These are phyloP conservation scores for Acronicta leporina DNA, from an alignment of 2,888 invertebrate species.

Conservation along the genomic window DNA sequence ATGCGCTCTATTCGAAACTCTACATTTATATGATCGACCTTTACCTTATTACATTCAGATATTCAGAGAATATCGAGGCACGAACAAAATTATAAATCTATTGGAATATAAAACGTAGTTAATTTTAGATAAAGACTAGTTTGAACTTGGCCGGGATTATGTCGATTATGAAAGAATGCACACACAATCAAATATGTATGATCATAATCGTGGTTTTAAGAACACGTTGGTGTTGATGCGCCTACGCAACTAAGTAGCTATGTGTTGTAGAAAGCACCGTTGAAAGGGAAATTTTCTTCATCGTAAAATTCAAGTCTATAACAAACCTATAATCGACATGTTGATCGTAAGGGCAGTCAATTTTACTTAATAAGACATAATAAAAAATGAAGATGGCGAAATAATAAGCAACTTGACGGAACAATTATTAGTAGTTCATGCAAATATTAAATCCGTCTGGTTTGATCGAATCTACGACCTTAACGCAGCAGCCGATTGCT, in stretches of 20 bases:
- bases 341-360: too few relatives aligned
- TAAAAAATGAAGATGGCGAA: background rate
- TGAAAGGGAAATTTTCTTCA: background rate
- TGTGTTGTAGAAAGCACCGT: background rate
- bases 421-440: too few relatives aligned
- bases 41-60: slow-evolving; percentile 36
- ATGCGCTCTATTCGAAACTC: slow-evolving; percentile 25
- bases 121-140: slow-evolving; percentile 30
- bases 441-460: too few relatives aligned
- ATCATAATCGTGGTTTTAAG: slow-evolving; percentile 29
- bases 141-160: slow-evolving; percentile 36
- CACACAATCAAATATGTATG: background rate
- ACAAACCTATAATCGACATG: too few relatives aligned
- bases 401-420: too few relatives aligned
- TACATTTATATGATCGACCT: slow-evolving; percentile 30
- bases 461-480: too few relatives aligned
- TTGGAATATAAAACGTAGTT: slow-evolving; percentile 18
- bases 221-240: slow-evolving; percentile 14
- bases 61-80: slow-evolving; percentile 13
- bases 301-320: too few relatives aligned
- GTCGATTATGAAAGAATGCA: slow-evolving; percentile 24
- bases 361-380: too few relatives aligned
- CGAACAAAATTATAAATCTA: slow-evolving; percentile 26
- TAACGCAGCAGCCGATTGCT: too few relatives aligned
- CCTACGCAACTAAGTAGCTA: slow-evolving; percentile 5